Percentiles rank a stretch among this genome's conserved stretches.
These are phyloP conservation scores for Cerceris rybyensis DNA, from an alignment of 2,888 invertebrate genomes.

Conservation along the genomic window DNA sequence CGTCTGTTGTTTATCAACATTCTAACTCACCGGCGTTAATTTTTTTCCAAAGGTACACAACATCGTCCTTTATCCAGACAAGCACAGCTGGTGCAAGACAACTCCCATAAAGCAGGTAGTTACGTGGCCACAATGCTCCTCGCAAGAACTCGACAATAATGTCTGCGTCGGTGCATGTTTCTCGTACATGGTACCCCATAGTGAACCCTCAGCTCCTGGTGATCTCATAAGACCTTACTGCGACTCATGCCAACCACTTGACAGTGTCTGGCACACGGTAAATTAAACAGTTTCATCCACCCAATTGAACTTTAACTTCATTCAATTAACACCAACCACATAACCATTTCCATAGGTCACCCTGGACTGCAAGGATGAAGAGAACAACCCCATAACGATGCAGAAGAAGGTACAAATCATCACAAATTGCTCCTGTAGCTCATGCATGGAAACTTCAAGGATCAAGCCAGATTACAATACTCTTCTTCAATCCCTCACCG, in stretches of 20 bases:
- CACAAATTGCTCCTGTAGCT: conserved; percentile 86
- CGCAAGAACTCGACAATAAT: conserved; percentile 87
- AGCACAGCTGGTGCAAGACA: conserved; percentile 88
- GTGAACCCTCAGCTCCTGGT: conserved; percentile 87
- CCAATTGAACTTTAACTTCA: not conserved
- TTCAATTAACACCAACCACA: not conserved
- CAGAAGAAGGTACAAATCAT: conserved; percentile 87
- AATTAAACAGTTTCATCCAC: conserved; percentile 55
- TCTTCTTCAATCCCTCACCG: conserved; percentile 74
- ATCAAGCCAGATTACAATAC: conserved; percentile 79
- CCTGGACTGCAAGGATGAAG: conserved; percentile 84
- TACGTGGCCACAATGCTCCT: conserved; percentile 86
- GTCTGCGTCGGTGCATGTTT: conserved; percentile 89
- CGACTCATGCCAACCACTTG: conserved; percentile 87
- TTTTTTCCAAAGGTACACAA: conserved; percentile 85
- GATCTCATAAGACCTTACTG: conserved; percentile 86
- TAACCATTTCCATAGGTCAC: conserved; percentile 82
- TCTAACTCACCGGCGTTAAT: too few species aligned
- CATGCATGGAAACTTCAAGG: conserved; percentile 83
- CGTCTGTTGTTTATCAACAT: too few species aligned
- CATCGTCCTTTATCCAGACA: conserved; percentile 87
- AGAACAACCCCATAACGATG: conserved; percentile 82
- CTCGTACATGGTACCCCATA: conserved; percentile 87
- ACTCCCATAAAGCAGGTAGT: conserved; percentile 87
- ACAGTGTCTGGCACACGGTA: conserved; percentile 86